Percentiles rank a stretch among this genome's conserved stretches.
phyloP scores from a whole-genome alignment of 2,888 invertebrate genomes.

The Diarsia rubi region DNA sequence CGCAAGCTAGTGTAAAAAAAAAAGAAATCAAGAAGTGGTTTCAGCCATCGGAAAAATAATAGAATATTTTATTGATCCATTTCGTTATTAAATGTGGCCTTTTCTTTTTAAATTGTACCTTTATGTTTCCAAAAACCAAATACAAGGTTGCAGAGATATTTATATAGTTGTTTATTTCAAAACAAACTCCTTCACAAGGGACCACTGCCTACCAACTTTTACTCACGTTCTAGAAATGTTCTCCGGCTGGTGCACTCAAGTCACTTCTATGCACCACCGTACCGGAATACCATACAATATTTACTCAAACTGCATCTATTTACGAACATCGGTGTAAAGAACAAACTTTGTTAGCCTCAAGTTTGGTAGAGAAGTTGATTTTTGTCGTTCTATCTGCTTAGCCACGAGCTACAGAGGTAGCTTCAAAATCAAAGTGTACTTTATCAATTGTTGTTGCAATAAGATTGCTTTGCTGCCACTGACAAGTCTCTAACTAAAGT shows the following conservation, averaged over 20 bases:
- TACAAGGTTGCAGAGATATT: not conserved
- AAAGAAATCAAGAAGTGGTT: not conserved
- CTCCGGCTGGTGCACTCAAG: not conserved
- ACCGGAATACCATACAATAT: constrained; percentile 34
- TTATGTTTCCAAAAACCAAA: not conserved
- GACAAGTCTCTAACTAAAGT: not conserved
- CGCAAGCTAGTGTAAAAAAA: too few relatives aligned
- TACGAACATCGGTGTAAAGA: constrained; percentile 44
- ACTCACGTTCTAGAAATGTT: constrained; percentile 4
- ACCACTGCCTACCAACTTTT: not conserved
- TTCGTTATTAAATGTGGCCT: not conserved
- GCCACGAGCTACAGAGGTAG: not conserved
- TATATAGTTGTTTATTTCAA: not conserved
- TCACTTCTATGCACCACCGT: not conserved
- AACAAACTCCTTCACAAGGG: constrained; percentile 1
- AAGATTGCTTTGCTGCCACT: not conserved
- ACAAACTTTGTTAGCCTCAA: constrained; percentile 38
- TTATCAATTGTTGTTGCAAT: not conserved
- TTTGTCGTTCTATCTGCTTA: constrained; percentile 12
- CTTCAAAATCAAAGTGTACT: not conserved
- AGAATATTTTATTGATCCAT: not conserved
- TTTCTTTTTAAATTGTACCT: not conserved
- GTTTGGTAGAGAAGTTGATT: constrained; percentile 15
- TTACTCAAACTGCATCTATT: constrained; percentile 41
- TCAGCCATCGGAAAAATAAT: not conserved